Base-by-base conservation (phyloP, 2,797 vertebrate species). In the Spinus pinus region DNA sequence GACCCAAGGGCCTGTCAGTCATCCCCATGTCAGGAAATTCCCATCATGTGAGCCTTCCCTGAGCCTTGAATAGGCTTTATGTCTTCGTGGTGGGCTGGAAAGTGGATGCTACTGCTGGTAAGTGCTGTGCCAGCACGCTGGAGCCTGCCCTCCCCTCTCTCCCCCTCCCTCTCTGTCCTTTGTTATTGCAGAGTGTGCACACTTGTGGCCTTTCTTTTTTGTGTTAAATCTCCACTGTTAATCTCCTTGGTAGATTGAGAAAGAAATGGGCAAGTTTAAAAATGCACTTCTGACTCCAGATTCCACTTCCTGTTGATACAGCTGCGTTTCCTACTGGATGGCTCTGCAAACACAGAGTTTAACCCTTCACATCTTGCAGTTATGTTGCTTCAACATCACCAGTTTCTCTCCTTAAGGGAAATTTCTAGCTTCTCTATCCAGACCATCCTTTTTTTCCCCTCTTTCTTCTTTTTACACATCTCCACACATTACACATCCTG, bases 271-370 rank as follows among this genome's bases (percentile, higher is more conserved):
- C 69, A 88, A 57, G 27, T 91, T 60, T 53, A 75, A 87, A 94
- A 93, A 69, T 73, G 54, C 28, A 42, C 3, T 73, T 94, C 57
- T 91, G 75, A 81, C n/a, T 96, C 84, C 88, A 78, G 54, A 85
- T 53, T 80, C 78, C 6, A 23, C 65, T 91, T 92, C 53, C 72
- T 95, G 93, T 95, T 95, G 93, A 95, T 93, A 81, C 93, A 97
- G 94, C 95, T 95, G 96, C 79, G 57, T 79, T 95, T 92, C 37
- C 72, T 62, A 44, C 61, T 81, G 9, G 3, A 77, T 82, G 41
- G 14, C 37, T 93, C 54, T 31, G 15, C 49, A 78, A 93, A 75
- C 57, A 92, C 33, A 23, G 10, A 61, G 11, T 90, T 96, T 91
- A 94, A 84, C 89, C 37, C 85, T 86, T 86, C 70, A 66, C n/a